A percentile compares a stretch with the other conserved stretches of the same genome.
These are phyloP conservation scores for Babylonia areolata DNA, from an alignment of 1,140 invertebrate genomes.

Conservation along the genomic window DNA sequence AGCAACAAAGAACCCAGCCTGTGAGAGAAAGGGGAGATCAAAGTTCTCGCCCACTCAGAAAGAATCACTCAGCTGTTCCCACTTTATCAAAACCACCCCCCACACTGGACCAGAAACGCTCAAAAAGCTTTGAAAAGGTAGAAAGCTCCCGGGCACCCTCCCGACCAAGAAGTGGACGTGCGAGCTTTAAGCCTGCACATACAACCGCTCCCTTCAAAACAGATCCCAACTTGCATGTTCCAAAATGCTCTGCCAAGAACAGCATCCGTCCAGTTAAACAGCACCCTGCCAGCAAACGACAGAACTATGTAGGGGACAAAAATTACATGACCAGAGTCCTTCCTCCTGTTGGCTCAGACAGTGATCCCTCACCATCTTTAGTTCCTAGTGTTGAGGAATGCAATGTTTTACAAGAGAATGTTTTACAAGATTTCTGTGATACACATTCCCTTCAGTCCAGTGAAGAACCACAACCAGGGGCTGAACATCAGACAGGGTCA, in stretches of 20 bases:
- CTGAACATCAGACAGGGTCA: not conserved
- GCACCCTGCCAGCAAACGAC: not conserved
- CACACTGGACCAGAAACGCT: not conserved
- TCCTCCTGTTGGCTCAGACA: not conserved
- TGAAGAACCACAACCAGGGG: not conserved
- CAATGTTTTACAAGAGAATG: not conserved
- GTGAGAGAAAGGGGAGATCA: not conserved
- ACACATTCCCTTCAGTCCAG: not conserved
- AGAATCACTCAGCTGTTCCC: not conserved
- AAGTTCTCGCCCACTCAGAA: not conserved
- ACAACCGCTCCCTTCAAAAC: slow-evolving; percentile 60
- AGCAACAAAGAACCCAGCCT: not conserved
- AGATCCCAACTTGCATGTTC: slow-evolving; percentile 46
- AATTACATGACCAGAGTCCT: not conserved
- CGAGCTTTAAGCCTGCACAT: slow-evolving; percentile 41
- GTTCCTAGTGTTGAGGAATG: not conserved
- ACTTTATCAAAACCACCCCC: not conserved
- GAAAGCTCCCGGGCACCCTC: not conserved
- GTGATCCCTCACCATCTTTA: not conserved
- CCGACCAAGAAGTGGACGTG: not conserved
- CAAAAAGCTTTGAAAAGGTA: slow-evolving; percentile 25
- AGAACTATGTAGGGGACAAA: not conserved
- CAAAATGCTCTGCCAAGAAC: slow-evolving; percentile 38
- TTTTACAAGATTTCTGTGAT: not conserved
- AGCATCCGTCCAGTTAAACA: not conserved